These are phyloP conservation scores for Leucopternis melanops DNA, from an alignment of 2,113 vertebrate genomes.

Conservation along the genomic window DNA sequence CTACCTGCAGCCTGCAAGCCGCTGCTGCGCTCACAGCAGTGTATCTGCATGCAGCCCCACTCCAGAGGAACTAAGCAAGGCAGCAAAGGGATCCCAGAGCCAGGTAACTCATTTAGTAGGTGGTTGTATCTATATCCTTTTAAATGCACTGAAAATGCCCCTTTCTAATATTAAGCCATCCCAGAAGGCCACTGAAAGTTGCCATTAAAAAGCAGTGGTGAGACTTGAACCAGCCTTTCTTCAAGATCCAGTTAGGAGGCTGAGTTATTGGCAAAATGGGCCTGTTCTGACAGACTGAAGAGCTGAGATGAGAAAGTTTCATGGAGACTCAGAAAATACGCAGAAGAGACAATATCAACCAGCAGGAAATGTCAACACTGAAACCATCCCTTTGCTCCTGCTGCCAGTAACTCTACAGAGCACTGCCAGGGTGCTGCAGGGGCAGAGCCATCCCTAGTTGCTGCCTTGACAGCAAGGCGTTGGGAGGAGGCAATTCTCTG, in stretches of 20 bases:
- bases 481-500: neutral
- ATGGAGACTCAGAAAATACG: neutral
- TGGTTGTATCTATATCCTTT: neutral
- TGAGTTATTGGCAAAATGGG: neutral
- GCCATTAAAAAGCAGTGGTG: neutral
- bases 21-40: neutral
- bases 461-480: fast-evolving
- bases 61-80: neutral
- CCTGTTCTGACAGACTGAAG: neutral
- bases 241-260: neutral
- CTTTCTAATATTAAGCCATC: neutral
- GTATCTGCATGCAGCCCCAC: fast-evolving
- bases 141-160: neutral
- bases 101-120: neutral
- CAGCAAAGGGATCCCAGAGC: neutral
- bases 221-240: neutral
- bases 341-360: neutral
- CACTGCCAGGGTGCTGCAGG: neutral
- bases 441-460: fast-evolving
- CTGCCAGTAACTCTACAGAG: neutral
- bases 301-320: neutral
- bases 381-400: neutral
- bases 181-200: neutral
- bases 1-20: neutral
- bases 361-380: neutral